phyloP scores from a whole-genome alignment of 2,113 vertebrate species.

The Hirundichthys speculiger region DNA sequence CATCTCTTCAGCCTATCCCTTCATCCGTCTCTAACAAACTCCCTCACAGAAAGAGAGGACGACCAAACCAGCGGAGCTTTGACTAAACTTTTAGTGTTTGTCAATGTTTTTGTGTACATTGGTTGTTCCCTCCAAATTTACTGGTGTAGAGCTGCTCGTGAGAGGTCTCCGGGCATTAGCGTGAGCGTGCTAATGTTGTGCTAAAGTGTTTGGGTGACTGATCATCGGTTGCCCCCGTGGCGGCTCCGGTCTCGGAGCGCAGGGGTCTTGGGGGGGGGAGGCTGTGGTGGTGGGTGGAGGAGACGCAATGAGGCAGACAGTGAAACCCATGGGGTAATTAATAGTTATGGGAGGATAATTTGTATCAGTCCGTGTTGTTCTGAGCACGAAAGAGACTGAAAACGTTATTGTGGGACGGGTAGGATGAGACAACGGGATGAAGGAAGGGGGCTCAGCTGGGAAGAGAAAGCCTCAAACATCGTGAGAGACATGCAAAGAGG shows the following conservation, averaged over 20 bases:
- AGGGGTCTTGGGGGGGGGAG: not conserved
- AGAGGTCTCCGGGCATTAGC: not conserved
- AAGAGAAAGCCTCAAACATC: slow-evolving; percentile 14
- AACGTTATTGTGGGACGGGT: slow-evolving; percentile 16
- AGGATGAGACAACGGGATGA: slow-evolving; percentile 19
- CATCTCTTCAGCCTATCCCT: too few relatives aligned
- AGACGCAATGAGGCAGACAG: slow-evolving; percentile 35
- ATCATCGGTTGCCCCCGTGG: slow-evolving; percentile 23
- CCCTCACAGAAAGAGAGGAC: too few relatives aligned
- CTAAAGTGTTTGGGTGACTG: slow-evolving; percentile 31
- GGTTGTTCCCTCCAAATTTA: slow-evolving; percentile 17
- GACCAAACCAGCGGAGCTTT: too few relatives aligned
- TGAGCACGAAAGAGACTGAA: slow-evolving; percentile 23
- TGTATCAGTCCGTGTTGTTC: slow-evolving; percentile 14
- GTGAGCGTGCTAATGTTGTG: not conserved
- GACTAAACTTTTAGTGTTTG: too few relatives aligned
- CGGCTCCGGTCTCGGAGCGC: slow-evolving; percentile 22
- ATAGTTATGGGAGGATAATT: slow-evolving; percentile 11
- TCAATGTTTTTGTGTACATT: not conserved
- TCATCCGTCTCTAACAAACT: too few relatives aligned
- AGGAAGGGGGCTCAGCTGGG: not conserved
- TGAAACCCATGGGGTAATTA: slow-evolving; percentile 30
- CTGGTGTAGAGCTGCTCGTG: slow-evolving; percentile 12
- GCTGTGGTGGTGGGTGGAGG: not conserved
- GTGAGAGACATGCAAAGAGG: slow-evolving; percentile 32